A percentile compares a stretch with the other conserved stretches of the same genome.
phyloP scores from a whole-genome alignment of 2,113 vertebrate genomes.

The Pedetes capensis region DNA sequence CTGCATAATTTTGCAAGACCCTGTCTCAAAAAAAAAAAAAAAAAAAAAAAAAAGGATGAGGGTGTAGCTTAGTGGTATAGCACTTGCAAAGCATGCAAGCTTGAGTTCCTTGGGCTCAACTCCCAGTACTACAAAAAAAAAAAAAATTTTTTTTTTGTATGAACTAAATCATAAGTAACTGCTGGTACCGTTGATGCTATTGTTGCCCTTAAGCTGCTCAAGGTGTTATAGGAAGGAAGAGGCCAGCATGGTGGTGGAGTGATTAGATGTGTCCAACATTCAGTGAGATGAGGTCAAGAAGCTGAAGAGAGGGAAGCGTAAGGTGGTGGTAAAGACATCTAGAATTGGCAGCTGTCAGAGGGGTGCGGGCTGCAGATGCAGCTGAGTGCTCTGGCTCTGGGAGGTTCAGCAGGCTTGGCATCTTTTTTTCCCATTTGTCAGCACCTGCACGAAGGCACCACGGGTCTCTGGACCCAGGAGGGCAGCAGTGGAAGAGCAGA shows the following conservation, averaged over 20 bases:
- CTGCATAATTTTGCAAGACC: too few species aligned
- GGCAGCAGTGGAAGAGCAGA: neutral
- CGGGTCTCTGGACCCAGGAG: neutral
- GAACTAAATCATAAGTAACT: neutral
- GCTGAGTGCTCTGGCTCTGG: neutral
- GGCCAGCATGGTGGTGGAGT: neutral
- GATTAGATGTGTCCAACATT: neutral
- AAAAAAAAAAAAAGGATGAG: too few species aligned
- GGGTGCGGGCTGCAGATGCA: neutral
- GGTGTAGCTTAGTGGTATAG: too few species aligned
- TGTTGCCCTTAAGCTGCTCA: neutral
- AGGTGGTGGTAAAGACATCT: too few species aligned
- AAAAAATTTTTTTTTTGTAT: too few species aligned
- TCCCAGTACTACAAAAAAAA: too few species aligned
- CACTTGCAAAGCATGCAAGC: too few species aligned
- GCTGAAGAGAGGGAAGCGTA: neutral
- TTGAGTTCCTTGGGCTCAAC: too few species aligned
- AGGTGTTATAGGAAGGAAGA: neutral
- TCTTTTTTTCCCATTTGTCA: neutral
- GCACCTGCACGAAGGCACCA: neutral
- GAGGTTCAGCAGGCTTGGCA: neutral
- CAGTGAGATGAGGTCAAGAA: neutral
- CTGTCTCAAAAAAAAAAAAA: too few species aligned
- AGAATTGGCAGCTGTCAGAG: neutral
- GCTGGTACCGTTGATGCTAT: neutral